Conservation (phyloP, 2,113 vertebrate genomes). For the Plestiodon gilberti region DNA sequence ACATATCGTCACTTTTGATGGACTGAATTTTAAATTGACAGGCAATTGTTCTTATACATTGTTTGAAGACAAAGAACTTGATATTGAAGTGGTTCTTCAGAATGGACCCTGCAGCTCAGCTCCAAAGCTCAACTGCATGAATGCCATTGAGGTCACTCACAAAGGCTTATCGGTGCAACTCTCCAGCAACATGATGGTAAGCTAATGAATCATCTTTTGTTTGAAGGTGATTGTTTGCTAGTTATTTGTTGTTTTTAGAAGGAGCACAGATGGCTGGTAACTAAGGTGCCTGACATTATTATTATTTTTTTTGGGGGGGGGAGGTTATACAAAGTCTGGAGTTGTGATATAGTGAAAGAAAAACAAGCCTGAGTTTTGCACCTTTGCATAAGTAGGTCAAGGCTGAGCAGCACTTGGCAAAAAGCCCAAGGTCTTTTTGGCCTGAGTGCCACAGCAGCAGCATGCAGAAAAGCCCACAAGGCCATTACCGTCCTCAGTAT, state of each 20-base stretch:
- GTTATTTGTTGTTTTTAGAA: background rate
- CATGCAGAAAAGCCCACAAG: too few relatives aligned
- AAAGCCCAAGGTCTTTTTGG: too few relatives aligned
- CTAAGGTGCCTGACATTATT: background rate
- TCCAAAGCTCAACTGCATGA: slow-evolving; percentile 85
- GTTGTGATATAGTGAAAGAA: background rate
- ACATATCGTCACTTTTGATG: slow-evolving; percentile 91
- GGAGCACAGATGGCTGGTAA: background rate
- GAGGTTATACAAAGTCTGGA: background rate
- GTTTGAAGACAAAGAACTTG: slow-evolving; percentile 74
- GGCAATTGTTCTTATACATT: slow-evolving; percentile 90
- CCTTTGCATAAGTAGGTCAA: too few relatives aligned
- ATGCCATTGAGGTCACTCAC: slow-evolving; percentile 84
- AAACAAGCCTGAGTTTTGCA: too few relatives aligned
- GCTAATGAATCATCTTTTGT: background rate
- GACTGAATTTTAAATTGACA: slow-evolving; percentile 85
- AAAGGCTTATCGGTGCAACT: slow-evolving; percentile 75
- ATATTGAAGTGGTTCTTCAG: slow-evolving; percentile 84
- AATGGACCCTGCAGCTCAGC: slow-evolving; percentile 79
- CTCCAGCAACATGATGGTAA: slow-evolving; percentile 86
- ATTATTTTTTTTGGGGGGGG: too few relatives aligned
- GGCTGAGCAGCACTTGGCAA: too few relatives aligned
- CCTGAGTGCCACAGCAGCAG: too few relatives aligned
- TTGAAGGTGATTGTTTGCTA: background rate
- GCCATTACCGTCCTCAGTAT: too few relatives aligned